Conservation (phyloP, 37 sponge, comb jelly and placozoan genomes). For the Halisarca cf. caerulea region DNA sequence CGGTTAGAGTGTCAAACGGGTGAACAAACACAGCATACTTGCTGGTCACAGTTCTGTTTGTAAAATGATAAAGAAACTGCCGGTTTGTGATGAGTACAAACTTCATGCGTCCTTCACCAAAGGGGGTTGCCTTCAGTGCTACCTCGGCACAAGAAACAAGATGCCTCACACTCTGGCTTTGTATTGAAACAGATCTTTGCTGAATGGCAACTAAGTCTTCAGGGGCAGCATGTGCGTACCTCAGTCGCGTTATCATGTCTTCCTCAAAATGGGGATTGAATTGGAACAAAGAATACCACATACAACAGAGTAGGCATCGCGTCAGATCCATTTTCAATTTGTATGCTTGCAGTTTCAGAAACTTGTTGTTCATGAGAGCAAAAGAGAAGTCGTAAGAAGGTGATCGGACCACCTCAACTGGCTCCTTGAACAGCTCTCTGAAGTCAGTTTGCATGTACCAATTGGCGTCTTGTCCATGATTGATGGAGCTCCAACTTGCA, state of each 20-base stretch:
- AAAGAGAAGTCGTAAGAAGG: constrained; percentile 58
- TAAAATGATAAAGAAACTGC: constrained; percentile 12
- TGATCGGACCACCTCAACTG: constrained; percentile 51
- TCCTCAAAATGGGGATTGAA: constrained; percentile 34
- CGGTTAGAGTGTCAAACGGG: not conserved
- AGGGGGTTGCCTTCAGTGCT: constrained; percentile 22
- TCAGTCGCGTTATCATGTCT: constrained; percentile 37
- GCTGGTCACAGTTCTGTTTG: not conserved
- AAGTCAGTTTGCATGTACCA: constrained; percentile 65
- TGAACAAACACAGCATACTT: constrained; percentile 9
- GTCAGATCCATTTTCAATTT: constrained; percentile 39
- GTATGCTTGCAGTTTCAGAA: constrained; percentile 39
- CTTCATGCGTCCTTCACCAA: not conserved
- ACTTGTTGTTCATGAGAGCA: constrained; percentile 47
- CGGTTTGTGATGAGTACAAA: constrained; percentile 26
- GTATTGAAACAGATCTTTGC: not conserved
- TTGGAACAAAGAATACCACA: constrained; percentile 54
- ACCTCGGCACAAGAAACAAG: constrained; percentile 33
- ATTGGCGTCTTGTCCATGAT: constrained; percentile 8
- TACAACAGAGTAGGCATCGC: constrained; percentile 57
- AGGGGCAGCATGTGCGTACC: too few relatives aligned
- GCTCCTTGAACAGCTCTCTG: constrained; percentile 22
- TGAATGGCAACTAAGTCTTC: not conserved
- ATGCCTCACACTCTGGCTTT: not conserved
- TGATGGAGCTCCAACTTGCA: constrained; percentile 51